A percentile compares a stretch with the other conserved stretches of the same genome.
Evolutionary conservation across 1,140 invertebrate species (phyloP).

Genomic region (Drosophila pectinifera): DNA sequence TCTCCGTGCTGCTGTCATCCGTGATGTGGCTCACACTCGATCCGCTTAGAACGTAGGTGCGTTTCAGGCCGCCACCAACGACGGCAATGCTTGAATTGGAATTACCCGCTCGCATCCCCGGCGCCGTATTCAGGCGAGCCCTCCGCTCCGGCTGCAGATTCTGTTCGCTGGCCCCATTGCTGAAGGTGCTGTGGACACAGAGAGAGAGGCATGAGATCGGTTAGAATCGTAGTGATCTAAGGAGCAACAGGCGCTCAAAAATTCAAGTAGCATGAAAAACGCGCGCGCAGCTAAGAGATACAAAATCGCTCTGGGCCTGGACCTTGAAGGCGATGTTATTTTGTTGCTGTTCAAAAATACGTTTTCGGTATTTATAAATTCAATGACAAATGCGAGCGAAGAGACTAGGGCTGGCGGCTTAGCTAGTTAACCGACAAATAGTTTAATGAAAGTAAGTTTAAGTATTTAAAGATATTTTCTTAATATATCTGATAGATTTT

Average conservation of each 20-base stretch:
- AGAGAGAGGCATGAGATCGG: constrained; percentile 22
- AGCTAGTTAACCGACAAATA: not conserved
- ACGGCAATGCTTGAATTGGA: constrained; percentile 41
- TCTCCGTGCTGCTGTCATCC: constrained; percentile 81
- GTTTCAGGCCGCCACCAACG: constrained; percentile 62
- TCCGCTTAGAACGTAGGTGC: constrained; percentile 74
- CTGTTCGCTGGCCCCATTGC: constrained; percentile 80
- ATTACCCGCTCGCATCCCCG: constrained; percentile 67
- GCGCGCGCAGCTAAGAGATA: constrained; percentile 10
- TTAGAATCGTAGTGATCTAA: constrained; percentile 65
- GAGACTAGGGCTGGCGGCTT: constrained; percentile 10
- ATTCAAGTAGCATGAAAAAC: constrained; percentile 42
- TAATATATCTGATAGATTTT: too few relatives aligned
- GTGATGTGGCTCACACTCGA: constrained; percentile 80
- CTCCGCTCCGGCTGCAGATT: constrained; percentile 73
- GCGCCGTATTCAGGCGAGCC: constrained; percentile 80
- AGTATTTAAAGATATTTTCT: too few relatives aligned
- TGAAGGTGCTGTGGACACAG: constrained; percentile 70
- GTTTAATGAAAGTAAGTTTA: too few relatives aligned
- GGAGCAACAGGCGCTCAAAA: constrained; percentile 72
- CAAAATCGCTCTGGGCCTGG: constrained; percentile 27
- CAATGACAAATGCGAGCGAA: constrained; percentile 47
- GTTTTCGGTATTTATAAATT: constrained; percentile 57
- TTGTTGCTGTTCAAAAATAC: constrained; percentile 37
- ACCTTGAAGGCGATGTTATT: constrained; percentile 42